Base-by-base conservation (phyloP, 2,113 vertebrate genomes). In the Channa maculata region DNA sequence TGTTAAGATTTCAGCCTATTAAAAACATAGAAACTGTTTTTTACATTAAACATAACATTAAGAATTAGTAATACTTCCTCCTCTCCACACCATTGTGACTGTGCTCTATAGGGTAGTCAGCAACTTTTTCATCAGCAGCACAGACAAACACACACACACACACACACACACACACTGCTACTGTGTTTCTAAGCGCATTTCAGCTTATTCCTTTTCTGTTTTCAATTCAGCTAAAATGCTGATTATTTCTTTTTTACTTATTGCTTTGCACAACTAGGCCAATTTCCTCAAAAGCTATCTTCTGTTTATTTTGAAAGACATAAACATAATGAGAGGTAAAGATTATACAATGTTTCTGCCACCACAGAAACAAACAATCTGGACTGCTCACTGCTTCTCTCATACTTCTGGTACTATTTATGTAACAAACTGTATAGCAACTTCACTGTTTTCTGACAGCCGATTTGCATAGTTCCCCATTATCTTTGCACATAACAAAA, bases 161-260 rank as follows among this genome's bases (percentile, higher is more conserved):
- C 38, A 59, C 13, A 60, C 45, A 41, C n/a, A 6, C 44, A 13
- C n/a, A 6, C 10, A 38, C 10, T 24, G 24, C 24, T 24, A 24
- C 24, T 14, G 9, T 54, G 36, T 57, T 79, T 58, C 34, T 10
- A 38, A 55, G 41, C 33, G n/a, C 14, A 38, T 53, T 55, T 82
- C 74, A 77, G 80, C 62, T 52, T 3, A 53, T 60, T 57, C 14
- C 15, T 46, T 63, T 50, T 59, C 6, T 6, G 33, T 58, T 79
- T 63, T 75, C 6, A 41, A 53, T 66, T 4, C 15, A 15, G 55
- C 50, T 50, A 24, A 57, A 79, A n/a, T 61, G 61, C 48, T 46
- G 39, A 63, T 36, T 24, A 1, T 36, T 67, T 61, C 50, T 10
- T 60, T 53, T 39, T 11, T 9, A 61, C 15, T 34, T 39, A 5